phyloP scores from a whole-genome alignment of 2,113 vertebrate genomes.

The Monarcha castaneiventris region DNA sequence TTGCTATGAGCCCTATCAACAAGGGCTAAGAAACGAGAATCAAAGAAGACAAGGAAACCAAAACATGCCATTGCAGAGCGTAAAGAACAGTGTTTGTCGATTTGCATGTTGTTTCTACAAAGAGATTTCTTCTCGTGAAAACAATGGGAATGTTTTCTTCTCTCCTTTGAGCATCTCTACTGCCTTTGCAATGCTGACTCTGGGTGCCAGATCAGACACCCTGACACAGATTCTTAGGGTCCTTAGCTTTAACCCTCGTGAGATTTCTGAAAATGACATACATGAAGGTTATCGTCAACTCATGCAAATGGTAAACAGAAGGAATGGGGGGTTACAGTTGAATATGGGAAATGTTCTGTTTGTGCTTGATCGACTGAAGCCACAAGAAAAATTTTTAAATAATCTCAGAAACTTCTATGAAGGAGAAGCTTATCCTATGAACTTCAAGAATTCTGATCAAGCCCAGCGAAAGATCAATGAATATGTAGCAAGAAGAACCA shows the following conservation, averaged over 20 bases:
- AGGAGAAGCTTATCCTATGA: conserved; percentile 71
- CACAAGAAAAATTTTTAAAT: conserved; percentile 65
- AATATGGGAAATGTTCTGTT: conserved; percentile 75
- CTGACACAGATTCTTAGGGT: conserved; percentile 75
- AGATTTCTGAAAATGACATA: conserved; percentile 62
- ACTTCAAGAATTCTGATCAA: conserved; percentile 72
- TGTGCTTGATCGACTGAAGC: conserved; percentile 65
- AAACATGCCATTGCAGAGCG: neutral
- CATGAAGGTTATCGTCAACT: conserved; percentile 77
- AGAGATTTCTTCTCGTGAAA: conserved; percentile 53
- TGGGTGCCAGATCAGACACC: conserved; percentile 78
- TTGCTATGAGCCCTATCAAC: conserved; percentile 1
- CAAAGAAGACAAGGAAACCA: neutral
- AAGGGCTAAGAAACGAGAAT: neutral
- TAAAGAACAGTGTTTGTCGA: conserved; percentile 15
- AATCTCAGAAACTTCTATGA: conserved; percentile 68
- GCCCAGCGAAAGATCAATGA: conserved; percentile 76
- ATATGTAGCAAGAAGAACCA: conserved; percentile 77
- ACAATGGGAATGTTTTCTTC: conserved; percentile 76
- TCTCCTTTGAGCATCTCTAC: conserved; percentile 80
- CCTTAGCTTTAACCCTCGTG: conserved; percentile 70
- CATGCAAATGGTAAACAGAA: conserved; percentile 70
- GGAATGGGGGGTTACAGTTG: conserved; percentile 62
- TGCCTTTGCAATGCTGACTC: conserved; percentile 78
- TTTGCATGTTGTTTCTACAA: conserved; percentile 82